A percentile compares a stretch with the other conserved stretches of the same genome.
These are phyloP conservation scores for Geotrupes spiniger DNA, from an alignment of 2,888 invertebrate species.

Conservation along the genomic window DNA sequence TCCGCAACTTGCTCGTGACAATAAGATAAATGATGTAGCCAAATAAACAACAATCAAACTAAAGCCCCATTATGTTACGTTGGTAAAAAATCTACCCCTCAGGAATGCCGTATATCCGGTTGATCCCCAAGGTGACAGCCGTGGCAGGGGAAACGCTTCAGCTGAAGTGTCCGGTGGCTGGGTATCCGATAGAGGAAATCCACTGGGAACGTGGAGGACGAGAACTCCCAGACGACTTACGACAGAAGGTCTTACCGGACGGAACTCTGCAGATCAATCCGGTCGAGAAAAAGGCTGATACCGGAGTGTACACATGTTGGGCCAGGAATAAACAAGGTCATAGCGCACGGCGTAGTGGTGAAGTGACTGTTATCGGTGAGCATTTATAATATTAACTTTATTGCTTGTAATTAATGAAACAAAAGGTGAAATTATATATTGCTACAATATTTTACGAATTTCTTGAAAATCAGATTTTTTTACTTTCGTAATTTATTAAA, in stretches of 20 bases:
- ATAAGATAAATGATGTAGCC: no score
- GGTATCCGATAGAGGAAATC: slow-evolving; percentile 77
- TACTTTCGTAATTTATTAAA: no score
- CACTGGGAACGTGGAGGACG: slow-evolving; percentile 75
- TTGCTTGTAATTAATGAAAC: no score
- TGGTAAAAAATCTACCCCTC: slow-evolving; percentile 26
- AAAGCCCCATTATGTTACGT: no score
- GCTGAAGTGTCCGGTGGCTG: slow-evolving; percentile 78
- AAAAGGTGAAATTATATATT: no score
- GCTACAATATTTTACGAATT: no score
- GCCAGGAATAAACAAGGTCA: slow-evolving; percentile 76
- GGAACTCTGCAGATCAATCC: slow-evolving; percentile 73
- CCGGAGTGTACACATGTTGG: slow-evolving; percentile 78
- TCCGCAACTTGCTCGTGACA: no score
- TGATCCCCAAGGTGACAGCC: slow-evolving; percentile 78
- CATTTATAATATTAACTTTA: slow-evolving; percentile 1
- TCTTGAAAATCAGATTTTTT: no score
- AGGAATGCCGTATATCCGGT: slow-evolving; percentile 77
- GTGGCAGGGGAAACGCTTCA: slow-evolving; percentile 74
- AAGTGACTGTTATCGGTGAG: slow-evolving; percentile 76
- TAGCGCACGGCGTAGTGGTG: slow-evolving; percentile 69
- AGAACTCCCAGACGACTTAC: slow-evolving; percentile 74
- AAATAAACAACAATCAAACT: no score
- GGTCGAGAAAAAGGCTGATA: slow-evolving; percentile 71
- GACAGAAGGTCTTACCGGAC: slow-evolving; percentile 71